These are phyloP conservation scores for Bryconaethiops microstoma DNA, from an alignment of 2,797 vertebrate genomes.

Conservation along the genomic window DNA sequence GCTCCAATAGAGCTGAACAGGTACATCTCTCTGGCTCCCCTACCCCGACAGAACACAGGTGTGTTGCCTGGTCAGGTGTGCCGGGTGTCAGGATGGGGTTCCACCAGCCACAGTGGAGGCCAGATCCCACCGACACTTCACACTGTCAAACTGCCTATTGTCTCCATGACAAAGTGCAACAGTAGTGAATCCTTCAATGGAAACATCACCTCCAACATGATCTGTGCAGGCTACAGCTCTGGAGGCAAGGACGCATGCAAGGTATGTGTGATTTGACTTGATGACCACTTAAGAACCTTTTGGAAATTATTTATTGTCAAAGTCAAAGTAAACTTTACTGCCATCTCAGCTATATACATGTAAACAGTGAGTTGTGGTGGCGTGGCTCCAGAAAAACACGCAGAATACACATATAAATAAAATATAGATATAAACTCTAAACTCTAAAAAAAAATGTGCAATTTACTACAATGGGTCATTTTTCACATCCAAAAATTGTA, in stretches of 20 bases:
- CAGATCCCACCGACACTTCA: constrained; percentile 68
- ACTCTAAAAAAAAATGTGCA: too few species aligned
- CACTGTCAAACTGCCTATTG: constrained; percentile 75
- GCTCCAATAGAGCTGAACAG: constrained; percentile 75
- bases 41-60: constrained; percentile 74
- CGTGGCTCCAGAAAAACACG: too few species aligned
- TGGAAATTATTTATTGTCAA: too few species aligned
- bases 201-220: constrained; percentile 82
- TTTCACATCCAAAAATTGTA: too few species aligned
- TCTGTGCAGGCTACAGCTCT: constrained; percentile 75
- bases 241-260: constrained; percentile 82
- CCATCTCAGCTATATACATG: too few species aligned
- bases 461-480: too few species aligned
- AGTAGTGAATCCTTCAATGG: constrained; percentile 76
- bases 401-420: too few species aligned
- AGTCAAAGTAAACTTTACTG: too few species aligned
- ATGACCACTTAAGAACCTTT: not conserved
- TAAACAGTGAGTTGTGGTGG: too few species aligned
- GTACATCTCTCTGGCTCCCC: constrained; percentile 75
- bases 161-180: constrained; percentile 75
- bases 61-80: constrained; percentile 73
- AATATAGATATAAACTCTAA: too few species aligned
- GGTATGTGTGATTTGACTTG: constrained; percentile 58
- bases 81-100: constrained; percentile 82
- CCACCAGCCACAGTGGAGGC: constrained; percentile 62